These are phyloP conservation scores for Pangasius krempfi DNA, from an alignment of 2,797 vertebrate species.

Conservation along the genomic window DNA sequence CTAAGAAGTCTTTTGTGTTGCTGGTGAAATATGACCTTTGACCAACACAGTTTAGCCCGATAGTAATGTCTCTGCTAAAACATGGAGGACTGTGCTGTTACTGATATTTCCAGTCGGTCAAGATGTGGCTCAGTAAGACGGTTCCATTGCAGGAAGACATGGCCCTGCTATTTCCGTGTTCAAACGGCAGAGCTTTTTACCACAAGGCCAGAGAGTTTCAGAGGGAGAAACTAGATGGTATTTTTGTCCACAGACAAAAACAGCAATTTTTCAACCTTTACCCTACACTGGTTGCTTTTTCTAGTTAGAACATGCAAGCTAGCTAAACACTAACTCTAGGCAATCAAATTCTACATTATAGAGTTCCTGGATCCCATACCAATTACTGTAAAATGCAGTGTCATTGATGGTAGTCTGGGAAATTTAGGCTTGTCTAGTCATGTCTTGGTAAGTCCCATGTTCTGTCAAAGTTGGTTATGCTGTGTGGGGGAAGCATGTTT, in stretches of 20 bases:
- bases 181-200: conserved; percentile 26
- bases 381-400: background rate
- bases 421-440: background rate
- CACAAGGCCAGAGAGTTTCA: conserved; percentile 24
- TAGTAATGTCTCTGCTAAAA: conserved; percentile 28
- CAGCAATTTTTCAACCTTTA: background rate
- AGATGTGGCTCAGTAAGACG: conserved; percentile 20
- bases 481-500: background rate
- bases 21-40: conserved; percentile 50
- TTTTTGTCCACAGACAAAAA: background rate
- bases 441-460: background rate
- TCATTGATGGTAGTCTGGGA: too few relatives aligned
- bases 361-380: background rate
- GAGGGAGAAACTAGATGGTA: background rate
- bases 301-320: background rate
- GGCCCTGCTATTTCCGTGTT: conserved; percentile 32
- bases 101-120: conserved; percentile 15
- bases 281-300: background rate
- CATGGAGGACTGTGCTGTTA: conserved; percentile 43
- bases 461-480: background rate
- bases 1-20: conserved; percentile 46
- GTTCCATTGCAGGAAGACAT: conserved; percentile 14
- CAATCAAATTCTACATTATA: background rate
- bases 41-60: conserved; percentile 12
- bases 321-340: background rate